A percentile compares a stretch with the other conserved stretches of the same genome.
These are phyloP conservation scores for Drosophila paramelanica DNA, from an alignment of 2,888 invertebrate genomes.

Conservation along the genomic window DNA sequence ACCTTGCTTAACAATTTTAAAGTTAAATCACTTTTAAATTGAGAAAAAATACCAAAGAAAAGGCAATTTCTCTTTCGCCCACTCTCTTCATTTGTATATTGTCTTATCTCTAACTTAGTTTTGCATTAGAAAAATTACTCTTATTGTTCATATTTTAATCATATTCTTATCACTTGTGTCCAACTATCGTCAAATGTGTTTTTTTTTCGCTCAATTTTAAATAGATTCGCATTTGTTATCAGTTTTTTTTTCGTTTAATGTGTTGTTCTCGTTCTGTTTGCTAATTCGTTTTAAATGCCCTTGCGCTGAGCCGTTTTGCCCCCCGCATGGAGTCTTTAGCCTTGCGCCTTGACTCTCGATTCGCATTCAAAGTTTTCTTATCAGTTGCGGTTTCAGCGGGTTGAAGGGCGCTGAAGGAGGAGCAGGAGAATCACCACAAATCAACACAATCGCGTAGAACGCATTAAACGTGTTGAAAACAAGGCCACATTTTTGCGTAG, in stretches of 20 bases:
- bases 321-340: conserved; percentile 26
- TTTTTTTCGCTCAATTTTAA: background rate
- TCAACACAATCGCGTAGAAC: too few relatives aligned
- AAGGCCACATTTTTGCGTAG: background rate
- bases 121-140: background rate
- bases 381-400: background rate
- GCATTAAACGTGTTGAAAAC: background rate
- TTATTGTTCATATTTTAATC: background rate
- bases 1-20: too few relatives aligned
- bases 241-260: conserved; percentile 33
- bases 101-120: background rate
- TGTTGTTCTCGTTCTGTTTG: conserved; percentile 51
- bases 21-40: too few relatives aligned
- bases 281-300: conserved; percentile 66
- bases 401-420: background rate
- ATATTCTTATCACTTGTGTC: background rate
- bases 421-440: too few relatives aligned
- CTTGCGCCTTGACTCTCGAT: conserved; percentile 2
- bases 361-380: conserved; percentile 12
- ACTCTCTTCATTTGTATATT: too few relatives aligned
- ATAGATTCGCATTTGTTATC: conserved; percentile 45
- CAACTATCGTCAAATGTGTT: background rate
- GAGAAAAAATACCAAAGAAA: too few relatives aligned
- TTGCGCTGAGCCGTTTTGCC: conserved; percentile 26
- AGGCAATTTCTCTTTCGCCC: background rate